These are phyloP conservation scores for Euthynnus affinis DNA, from an alignment of 2,797 vertebrate genomes.

Conservation along the genomic window DNA sequence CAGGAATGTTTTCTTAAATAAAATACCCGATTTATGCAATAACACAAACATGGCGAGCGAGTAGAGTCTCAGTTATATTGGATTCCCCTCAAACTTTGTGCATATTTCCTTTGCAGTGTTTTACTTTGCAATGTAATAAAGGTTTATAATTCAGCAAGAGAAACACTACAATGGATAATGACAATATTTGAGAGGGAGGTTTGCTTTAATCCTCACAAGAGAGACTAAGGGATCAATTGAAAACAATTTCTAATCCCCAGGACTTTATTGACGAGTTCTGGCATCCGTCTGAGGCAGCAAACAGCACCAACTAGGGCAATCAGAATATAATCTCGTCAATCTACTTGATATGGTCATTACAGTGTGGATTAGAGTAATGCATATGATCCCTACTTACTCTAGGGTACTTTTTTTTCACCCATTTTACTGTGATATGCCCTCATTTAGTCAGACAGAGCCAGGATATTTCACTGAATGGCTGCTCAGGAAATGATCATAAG, in stretches of 20 bases:
- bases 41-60: conserved; percentile 44
- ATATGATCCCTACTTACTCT: conserved; percentile 48
- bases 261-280: conserved; percentile 58
- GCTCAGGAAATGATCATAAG: conserved; percentile 12
- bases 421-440: conserved; percentile 23
- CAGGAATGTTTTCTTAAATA: conserved; percentile 71
- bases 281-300: conserved; percentile 47
- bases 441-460: conserved; percentile 35
- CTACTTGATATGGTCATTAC: conserved; percentile 72
- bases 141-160: conserved; percentile 54
- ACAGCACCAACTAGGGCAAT: conserved; percentile 55
- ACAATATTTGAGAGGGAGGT: conserved; percentile 44
- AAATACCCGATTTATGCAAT: conserved; percentile 65
- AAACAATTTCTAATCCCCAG: conserved; percentile 67
- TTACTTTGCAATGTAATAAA: conserved; percentile 40
- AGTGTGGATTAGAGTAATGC: conserved; percentile 57
- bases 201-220: conserved; percentile 52
- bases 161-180: conserved; percentile 60
- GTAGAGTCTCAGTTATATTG: conserved; percentile 18
- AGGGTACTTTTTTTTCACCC: not conserved
- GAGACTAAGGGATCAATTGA: conserved; percentile 64
- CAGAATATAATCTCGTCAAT: conserved; percentile 72
- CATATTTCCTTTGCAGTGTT: conserved; percentile 49
- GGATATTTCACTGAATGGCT: conserved; percentile 8
- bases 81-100: conserved; percentile 26